Evolutionary conservation across 2,888 invertebrate species (phyloP).

Genomic region (Athrips mouffetella): DNA sequence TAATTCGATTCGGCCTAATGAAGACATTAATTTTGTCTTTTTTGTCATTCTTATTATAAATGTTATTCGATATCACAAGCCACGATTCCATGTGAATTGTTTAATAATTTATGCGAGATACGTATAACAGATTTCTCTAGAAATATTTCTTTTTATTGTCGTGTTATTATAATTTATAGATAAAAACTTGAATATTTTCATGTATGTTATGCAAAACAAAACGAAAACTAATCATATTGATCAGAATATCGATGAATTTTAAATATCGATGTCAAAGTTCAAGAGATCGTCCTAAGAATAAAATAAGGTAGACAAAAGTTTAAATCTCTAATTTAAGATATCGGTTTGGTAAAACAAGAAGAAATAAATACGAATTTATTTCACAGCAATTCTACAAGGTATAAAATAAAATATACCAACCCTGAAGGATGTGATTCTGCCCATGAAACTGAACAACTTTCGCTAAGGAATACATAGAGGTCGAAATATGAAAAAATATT

Average conservation of each 20-base stretch:
- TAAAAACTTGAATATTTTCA: neutral
- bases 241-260: neutral
- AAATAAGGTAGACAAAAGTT: too few relatives aligned
- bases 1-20: conserved; percentile 20
- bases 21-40: conserved; percentile 18
- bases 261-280: conserved; percentile 1
- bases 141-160: neutral
- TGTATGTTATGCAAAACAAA: neutral
- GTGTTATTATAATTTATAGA: neutral
- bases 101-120: neutral
- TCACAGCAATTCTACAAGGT: too few relatives aligned
- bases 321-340: too few relatives aligned
- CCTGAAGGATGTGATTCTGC: too few relatives aligned
- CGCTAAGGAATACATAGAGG: too few relatives aligned
- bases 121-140: neutral
- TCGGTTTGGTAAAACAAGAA: too few relatives aligned
- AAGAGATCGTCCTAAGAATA: neutral
- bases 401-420: too few relatives aligned
- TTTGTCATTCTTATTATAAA: conserved; percentile 18
- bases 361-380: too few relatives aligned
- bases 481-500: too few relatives aligned
- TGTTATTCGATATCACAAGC: conserved; percentile 12
- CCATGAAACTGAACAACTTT: too few relatives aligned
- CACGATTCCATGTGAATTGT: conserved; percentile 4
- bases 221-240: neutral